phyloP scores from a whole-genome alignment of 2,888 invertebrate genomes.

The Chrysopilus asiliformis region DNA sequence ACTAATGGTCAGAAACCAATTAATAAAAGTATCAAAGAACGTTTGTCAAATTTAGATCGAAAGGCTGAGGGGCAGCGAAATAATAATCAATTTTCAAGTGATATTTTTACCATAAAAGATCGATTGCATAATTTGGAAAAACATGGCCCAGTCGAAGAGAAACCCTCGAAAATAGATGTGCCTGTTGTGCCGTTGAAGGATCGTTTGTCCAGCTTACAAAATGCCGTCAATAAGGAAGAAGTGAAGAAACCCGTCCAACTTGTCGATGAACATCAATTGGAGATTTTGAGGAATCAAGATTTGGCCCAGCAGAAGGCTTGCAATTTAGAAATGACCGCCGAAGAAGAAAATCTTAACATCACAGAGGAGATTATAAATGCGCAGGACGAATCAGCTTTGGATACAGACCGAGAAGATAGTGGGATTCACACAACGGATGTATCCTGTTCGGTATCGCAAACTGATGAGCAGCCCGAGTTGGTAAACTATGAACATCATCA shows the following conservation, averaged over 20 bases:
- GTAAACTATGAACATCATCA: constrained; percentile 17
- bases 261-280: constrained; percentile 38
- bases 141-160: constrained; percentile 28
- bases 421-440: constrained; percentile 58
- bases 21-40: constrained; percentile 57
- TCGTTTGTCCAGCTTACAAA: constrained; percentile 32
- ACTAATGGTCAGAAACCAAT: constrained; percentile 34
- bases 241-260: constrained; percentile 28
- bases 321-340: constrained; percentile 13
- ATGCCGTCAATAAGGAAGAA: constrained; percentile 33
- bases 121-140: constrained; percentile 49
- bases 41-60: constrained; percentile 54
- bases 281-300: constrained; percentile 37
- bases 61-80: constrained; percentile 32
- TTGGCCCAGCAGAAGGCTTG: constrained; percentile 9
- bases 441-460: constrained; percentile 57
- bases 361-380: constrained; percentile 13
- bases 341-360: constrained; percentile 11
- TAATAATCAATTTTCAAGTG: constrained; percentile 43
- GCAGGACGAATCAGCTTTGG: constrained; percentile 20
- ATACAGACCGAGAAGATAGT: constrained; percentile 58
- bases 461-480: constrained; percentile 55
- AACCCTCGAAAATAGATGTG: constrained; percentile 21
- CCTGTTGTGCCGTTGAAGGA: constrained; percentile 32
- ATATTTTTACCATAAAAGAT: constrained; percentile 50